Evolutionary conservation across 1,140 invertebrate species (phyloP).

Genomic region (Drosophila auraria): DNA sequence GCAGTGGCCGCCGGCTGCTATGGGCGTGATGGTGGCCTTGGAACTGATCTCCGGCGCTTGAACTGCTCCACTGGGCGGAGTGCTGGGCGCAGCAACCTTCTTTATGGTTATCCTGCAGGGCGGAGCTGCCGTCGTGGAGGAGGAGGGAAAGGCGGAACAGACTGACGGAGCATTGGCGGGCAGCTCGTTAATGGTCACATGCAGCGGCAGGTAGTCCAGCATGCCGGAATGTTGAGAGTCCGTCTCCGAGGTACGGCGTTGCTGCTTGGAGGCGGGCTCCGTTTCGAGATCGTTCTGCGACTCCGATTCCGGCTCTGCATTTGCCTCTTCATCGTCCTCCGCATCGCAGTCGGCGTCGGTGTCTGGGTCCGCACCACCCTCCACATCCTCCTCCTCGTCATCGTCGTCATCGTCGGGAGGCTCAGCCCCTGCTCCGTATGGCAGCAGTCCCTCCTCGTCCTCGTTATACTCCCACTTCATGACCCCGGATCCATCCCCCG

Average conservation of each 20-base stretch:
- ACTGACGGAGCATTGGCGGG: slow-evolving; percentile 20
- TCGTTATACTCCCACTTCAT: slow-evolving; percentile 74
- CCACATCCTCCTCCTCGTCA: slow-evolving; percentile 41
- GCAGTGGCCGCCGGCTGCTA: slow-evolving; percentile 25
- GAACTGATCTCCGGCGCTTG: slow-evolving; percentile 59
- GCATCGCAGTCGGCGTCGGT: slow-evolving; percentile 19
- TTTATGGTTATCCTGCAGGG: slow-evolving; percentile 76
- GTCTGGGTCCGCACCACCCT: slow-evolving; percentile 18
- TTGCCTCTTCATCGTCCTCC: slow-evolving; percentile 28
- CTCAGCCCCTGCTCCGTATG: slow-evolving; percentile 27
- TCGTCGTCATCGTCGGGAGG: slow-evolving; percentile 22
- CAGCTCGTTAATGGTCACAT: slow-evolving; percentile 72
- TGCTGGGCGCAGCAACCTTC: slow-evolving; percentile 53
- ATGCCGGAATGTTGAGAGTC: slow-evolving; percentile 73
- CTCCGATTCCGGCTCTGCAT: slow-evolving; percentile 13
- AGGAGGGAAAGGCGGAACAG: slow-evolving; percentile 13
- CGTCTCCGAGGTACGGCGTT: slow-evolving; percentile 59
- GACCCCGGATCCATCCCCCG: not conserved
- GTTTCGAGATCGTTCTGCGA: slow-evolving; percentile 23
- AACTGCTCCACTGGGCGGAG: slow-evolving; percentile 12
- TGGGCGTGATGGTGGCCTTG: slow-evolving; percentile 72
- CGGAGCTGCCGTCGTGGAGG: slow-evolving; percentile 11
- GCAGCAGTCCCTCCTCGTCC: slow-evolving; percentile 52
- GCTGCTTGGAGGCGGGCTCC: slow-evolving; percentile 52
- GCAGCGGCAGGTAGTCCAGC: slow-evolving; percentile 65